phyloP scores from a whole-genome alignment of 2,888 invertebrate genomes.

The Mamestra brassicae region DNA sequence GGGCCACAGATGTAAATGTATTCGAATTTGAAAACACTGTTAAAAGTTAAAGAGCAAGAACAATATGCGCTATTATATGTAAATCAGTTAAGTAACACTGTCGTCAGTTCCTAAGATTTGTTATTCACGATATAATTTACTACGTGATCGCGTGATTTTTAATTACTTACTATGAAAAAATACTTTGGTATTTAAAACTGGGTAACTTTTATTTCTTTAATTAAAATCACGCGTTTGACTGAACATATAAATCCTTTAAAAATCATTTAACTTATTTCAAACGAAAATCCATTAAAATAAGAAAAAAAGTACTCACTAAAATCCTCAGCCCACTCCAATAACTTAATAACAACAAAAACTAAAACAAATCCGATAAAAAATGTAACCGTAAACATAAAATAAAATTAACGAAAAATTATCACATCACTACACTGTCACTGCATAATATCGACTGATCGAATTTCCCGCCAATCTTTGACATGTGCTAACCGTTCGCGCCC shows the following conservation, averaged over 20 bases:
- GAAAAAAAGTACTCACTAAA: slow-evolving; percentile 71
- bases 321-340: slow-evolving; percentile 64
- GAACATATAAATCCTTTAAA: neutral
- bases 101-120: slow-evolving; percentile 31
- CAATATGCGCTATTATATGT: slow-evolving; percentile 63
- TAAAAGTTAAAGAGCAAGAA: slow-evolving; percentile 57
- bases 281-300: neutral
- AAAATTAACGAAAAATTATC: slow-evolving; percentile 62
- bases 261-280: neutral
- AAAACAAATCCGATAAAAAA: slow-evolving; percentile 76
- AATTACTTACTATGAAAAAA: neutral
- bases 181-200: neutral
- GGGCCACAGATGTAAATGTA: slow-evolving; percentile 28
- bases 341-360: slow-evolving; percentile 76
- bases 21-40: slow-evolving; percentile 22
- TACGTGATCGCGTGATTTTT: neutral
- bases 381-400: slow-evolving; percentile 83
- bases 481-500: slow-evolving; percentile 74
- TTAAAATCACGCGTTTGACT: neutral
- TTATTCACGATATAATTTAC: slow-evolving; percentile 35
- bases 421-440: slow-evolving; percentile 85
- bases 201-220: neutral
- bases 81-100: slow-evolving; percentile 50
- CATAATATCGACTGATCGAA: slow-evolving; percentile 68
- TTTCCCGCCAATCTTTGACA: slow-evolving; percentile 82